These are phyloP conservation scores for Calephelis perditalis DNA, from an alignment of 2,888 invertebrate genomes.

Conservation along the genomic window DNA sequence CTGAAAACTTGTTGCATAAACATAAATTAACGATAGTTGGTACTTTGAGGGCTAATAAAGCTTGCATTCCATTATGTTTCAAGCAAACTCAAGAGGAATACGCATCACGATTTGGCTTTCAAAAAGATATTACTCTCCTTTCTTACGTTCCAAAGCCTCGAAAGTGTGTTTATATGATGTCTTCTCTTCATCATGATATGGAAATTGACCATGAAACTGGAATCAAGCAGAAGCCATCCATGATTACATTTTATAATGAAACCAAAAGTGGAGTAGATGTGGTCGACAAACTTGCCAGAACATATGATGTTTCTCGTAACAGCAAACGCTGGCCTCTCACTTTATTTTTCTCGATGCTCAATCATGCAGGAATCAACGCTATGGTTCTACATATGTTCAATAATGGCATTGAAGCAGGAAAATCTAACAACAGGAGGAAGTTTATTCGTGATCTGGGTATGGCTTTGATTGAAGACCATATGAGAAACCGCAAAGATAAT, in stretches of 20 bases:
- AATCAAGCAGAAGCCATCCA: constrained; percentile 20
- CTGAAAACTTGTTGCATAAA: constrained; percentile 15
- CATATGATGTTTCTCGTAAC: constrained; percentile 25
- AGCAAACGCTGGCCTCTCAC: constrained; percentile 22
- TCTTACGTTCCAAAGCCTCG: constrained; percentile 23
- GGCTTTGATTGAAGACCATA: constrained; percentile 19
- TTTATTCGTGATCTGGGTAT: constrained; percentile 14
- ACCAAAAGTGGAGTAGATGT: constrained; percentile 26
- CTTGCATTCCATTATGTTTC: neutral
- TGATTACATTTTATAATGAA: constrained; percentile 25
- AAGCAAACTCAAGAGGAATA: neutral
- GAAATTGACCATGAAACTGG: constrained; percentile 22
- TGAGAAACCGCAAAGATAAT: constrained; percentile 20
- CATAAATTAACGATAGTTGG: neutral
- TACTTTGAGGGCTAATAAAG: constrained; percentile 1
- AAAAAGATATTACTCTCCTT: constrained; percentile 16
- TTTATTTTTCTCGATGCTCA: constrained; percentile 21
- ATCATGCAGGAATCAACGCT: constrained; percentile 21
- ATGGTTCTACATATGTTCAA: constrained; percentile 21
- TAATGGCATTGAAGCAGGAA: constrained; percentile 17
- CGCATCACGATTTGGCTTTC: neutral
- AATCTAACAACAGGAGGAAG: constrained; percentile 14
- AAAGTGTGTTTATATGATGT: constrained; percentile 20
- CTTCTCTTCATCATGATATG: constrained; percentile 21
- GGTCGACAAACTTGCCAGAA: constrained; percentile 22